A percentile compares a stretch with the other conserved stretches of the same genome.
Conservation (phyloP, 2,113 vertebrate species). For the Sorex fumeus region DNA sequence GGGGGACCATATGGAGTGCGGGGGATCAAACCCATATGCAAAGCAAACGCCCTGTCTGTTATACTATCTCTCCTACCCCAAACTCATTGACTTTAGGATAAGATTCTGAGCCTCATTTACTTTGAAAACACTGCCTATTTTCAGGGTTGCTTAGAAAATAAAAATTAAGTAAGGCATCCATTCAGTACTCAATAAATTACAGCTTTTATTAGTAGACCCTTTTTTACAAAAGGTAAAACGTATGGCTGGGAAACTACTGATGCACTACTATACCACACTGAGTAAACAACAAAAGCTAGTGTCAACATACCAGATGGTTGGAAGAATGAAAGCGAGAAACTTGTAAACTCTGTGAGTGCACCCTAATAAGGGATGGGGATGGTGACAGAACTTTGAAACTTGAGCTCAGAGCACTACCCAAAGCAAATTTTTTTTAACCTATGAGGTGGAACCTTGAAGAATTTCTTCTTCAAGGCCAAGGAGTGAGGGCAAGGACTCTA, state of each 20-base stretch:
- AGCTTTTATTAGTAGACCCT: conserved; percentile 9
- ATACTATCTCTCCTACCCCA: too few relatives aligned
- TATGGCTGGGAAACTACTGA: conserved; percentile 7
- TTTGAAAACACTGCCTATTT: neutral
- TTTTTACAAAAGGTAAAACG: conserved; percentile 47
- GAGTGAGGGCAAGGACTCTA: too few relatives aligned
- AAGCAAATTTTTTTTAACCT: neutral
- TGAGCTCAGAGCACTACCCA: neutral
- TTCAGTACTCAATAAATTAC: conserved; percentile 18
- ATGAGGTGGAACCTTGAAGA: neutral
- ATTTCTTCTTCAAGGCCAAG: neutral
- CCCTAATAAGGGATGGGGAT: neutral
- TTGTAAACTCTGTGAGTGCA: neutral
- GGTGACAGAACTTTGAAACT: neutral
- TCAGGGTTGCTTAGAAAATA: conserved; percentile 1
- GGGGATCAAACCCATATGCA: too few relatives aligned
- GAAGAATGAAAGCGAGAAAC: conserved; percentile 28
- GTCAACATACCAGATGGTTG: conserved; percentile 16
- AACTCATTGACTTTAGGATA: neutral
- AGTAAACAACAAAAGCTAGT: neutral
- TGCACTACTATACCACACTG: neutral
- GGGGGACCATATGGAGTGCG: too few relatives aligned
- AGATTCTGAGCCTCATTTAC: neutral
- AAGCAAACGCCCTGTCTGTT: too few relatives aligned
- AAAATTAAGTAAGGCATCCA: conserved; percentile 50